Evolutionary conservation across 2,113 vertebrate genomes (phyloP), one percentile per base, ranked within the genome.

Genomic region (Condylura cristata): DNA sequence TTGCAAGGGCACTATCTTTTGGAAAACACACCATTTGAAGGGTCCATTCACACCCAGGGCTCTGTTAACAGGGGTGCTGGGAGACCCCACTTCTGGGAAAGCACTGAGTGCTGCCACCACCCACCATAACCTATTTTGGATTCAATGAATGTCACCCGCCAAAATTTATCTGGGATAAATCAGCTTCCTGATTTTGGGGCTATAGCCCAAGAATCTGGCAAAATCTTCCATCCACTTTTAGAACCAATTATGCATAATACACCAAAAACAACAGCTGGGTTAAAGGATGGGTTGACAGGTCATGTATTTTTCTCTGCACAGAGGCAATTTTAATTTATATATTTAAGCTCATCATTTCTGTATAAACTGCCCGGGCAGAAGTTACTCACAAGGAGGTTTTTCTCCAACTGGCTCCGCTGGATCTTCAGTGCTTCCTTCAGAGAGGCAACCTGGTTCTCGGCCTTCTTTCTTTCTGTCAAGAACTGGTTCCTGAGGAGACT

Each of bases 331-430:
- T 26, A 56, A 37, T 26, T 61, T 48, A 48, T 71, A 66, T 12
- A 70, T 22, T 24, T 75, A 81, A 46, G 41, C 1, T 7, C 4
- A 14, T 8, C 20, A 24, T 17, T 68, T 66, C 39, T 72, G 81
- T 37, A 22, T 3, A 37, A 39, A 72, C 51, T 28, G 61, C 24
- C 30, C 17, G 16, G 63, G 71, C 9, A 39, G 46, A 3, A 70
- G 8, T 30, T 70, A 97, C 98, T 94, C 86, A 98, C 99, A 0
- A 95, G 96, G n/a, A 98, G 96, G 70, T 97, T 97, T 86, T 97
- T 97, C 96, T 98, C 98, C 1, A 98, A 94, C 86, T 98, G 98
- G 32, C 68, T 53, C 87, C 93, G 95, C 79, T 98, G 98, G 16
- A 5, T 82, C 79, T 95, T 94, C 51, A 98, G 96, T 0, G 96